Base-by-base conservation (phyloP, 2,888 invertebrate species). In the Pristionchus entomophagus region DNA sequence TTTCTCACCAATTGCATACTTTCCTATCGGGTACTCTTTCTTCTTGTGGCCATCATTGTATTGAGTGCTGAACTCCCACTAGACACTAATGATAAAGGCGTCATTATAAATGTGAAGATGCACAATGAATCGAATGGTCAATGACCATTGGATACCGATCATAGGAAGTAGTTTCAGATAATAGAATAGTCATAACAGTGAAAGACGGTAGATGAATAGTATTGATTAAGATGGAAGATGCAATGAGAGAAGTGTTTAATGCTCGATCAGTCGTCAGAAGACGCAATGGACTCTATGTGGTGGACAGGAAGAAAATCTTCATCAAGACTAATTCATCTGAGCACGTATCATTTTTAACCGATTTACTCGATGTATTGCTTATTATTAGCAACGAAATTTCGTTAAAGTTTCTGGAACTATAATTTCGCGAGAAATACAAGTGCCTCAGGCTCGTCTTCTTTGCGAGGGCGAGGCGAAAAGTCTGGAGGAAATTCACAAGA, bases 271-370 rank as follows among this genome's bases (percentile, higher is more conserved):
- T 81, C 29, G 38, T 81, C 5, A 81, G 45, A 81, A 81, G 29
- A 10, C n/a, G 10, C 4, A 56, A 81, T 81, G 81, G 81, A 35
- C 38, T 81, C 2, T 81, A 38, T 29, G 45, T 81, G 1, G 56
- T 81, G 17, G 81, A 81, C 35, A 56, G 81, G 45, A 81, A 56
- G 81, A 81, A 81, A 22, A 26, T 81, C 29, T 81, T 81, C 81
- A 56, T 81, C 56, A 81, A 81, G 38, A 81, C 32, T 19, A 81
- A 81, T 38, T 53, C 56, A 35, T 81, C 81, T 56, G 38, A 81
- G 32, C 56, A 81, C 32, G 81, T 81, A 38, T 29, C 38, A 32
- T 29, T 10, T 3, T 65, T 17, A 6, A 29, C 35, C 14, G n/a
- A n/a, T n/a, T n/a, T n/a, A n/a, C n/a, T n/a, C n/a, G n/a, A n/a